Conservation (phyloP, 2,888 invertebrate genomes). For the Norana najaformis region DNA sequence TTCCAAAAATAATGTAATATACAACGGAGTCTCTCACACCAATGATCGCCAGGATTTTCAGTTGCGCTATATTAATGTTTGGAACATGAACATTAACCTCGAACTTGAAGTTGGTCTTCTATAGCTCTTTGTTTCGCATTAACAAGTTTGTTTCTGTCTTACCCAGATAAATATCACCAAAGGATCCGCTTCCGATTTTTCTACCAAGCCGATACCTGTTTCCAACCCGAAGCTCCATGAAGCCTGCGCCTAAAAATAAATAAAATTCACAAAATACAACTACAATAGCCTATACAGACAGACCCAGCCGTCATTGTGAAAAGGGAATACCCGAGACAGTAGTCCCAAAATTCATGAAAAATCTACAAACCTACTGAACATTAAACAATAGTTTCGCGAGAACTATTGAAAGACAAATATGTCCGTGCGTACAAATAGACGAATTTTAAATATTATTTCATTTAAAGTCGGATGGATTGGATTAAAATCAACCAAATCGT, state of each 20-base stretch:
- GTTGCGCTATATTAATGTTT: neutral
- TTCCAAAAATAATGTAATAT: neutral
- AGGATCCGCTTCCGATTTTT: constrained; percentile 98
- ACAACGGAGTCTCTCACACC: neutral
- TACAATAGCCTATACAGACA: neutral
- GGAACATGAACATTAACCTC: constrained; percentile 40
- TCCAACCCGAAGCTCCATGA: constrained; percentile 68
- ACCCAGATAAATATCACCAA: constrained; percentile 99
- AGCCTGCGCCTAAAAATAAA: neutral
- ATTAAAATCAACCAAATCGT: constrained; percentile 17
- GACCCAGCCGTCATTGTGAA: constrained; percentile 13
- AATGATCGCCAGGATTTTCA: neutral
- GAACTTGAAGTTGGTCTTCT: neutral
- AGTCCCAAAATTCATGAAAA: constrained; percentile 14
- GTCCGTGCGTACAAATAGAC: neutral
- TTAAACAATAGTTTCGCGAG: neutral
- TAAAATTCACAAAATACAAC: neutral
- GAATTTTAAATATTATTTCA: neutral
- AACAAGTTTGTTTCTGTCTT: constrained; percentile 57
- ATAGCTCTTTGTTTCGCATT: neutral
- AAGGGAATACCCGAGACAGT: neutral
- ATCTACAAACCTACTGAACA: constrained; percentile 14
- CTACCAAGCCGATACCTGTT: constrained; percentile 96
- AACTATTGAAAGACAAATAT: neutral
- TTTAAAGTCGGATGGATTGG: constrained; percentile 5